Conservation (phyloP, 1,140 invertebrate species). For the Drosophila ohnishii region DNA sequence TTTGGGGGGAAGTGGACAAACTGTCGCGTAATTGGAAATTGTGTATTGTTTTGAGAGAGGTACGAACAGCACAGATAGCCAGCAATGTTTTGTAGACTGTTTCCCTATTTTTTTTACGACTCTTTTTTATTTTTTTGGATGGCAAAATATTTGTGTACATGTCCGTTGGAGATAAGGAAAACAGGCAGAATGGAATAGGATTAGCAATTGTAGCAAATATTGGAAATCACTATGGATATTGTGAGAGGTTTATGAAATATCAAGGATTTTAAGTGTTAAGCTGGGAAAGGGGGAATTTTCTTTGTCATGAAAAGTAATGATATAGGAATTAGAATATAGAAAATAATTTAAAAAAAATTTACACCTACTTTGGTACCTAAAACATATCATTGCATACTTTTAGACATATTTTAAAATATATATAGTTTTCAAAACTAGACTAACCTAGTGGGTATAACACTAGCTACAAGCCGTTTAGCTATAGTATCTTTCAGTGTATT, state of each 20-base stretch:
- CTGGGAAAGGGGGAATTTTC: not conserved
- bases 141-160: constrained; percentile 7
- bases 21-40: constrained; percentile 78
- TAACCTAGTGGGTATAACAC: too few relatives aligned
- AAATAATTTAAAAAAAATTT: too few relatives aligned
- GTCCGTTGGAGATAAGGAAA: not conserved
- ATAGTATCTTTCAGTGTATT: too few relatives aligned
- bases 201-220: constrained; percentile 18
- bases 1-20: constrained; percentile 33
- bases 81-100: not conserved
- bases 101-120: not conserved
- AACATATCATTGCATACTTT: not conserved
- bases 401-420: not conserved
- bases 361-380: not conserved
- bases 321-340: not conserved
- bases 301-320: not conserved
- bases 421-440: too few relatives aligned
- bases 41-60: constrained; percentile 60
- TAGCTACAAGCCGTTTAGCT: too few relatives aligned
- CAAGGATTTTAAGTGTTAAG: not conserved
- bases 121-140: not conserved
- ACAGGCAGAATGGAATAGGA: not conserved
- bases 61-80: constrained; percentile 30
- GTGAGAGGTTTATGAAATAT: not conserved
- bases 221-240: constrained; percentile 5